phyloP scores from a whole-genome alignment of 1,140 invertebrate species.

The Phortica variegata region DNA sequence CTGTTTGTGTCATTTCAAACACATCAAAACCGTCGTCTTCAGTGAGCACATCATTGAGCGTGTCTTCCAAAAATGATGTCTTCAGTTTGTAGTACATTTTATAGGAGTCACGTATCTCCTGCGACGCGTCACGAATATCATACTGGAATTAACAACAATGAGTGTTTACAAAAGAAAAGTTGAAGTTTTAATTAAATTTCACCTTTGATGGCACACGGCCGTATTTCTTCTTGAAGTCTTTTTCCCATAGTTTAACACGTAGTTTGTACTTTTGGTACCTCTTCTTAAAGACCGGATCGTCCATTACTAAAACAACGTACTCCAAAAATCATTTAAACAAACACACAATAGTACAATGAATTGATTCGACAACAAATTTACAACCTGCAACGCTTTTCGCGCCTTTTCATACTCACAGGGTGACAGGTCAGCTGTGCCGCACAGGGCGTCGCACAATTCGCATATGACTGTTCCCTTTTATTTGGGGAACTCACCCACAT shows the following conservation, averaged over 20 bases:
- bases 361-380: slow-evolving; percentile 7
- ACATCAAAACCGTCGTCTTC: slow-evolving; percentile 56
- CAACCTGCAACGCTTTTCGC: background rate
- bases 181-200: slow-evolving; percentile 20
- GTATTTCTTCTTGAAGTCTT: slow-evolving; percentile 69
- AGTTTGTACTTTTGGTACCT: slow-evolving; percentile 66
- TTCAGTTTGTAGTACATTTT: slow-evolving; percentile 79
- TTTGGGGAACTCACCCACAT: no score
- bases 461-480: no score
- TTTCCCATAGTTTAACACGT: slow-evolving; percentile 77
- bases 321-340: slow-evolving; percentile 23
- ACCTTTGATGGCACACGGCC: slow-evolving; percentile 73
- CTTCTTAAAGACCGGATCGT: slow-evolving; percentile 44
- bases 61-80: slow-evolving; percentile 70
- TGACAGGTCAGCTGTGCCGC: no score
- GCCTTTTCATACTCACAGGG: slow-evolving; percentile 12
- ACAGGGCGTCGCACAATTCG: no score
- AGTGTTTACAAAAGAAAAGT: slow-evolving; percentile 1
- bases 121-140: slow-evolving; percentile 74
- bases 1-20: slow-evolving; percentile 47
- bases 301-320: no score
- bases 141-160: slow-evolving; percentile 58
- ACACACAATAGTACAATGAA: background rate
- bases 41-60: slow-evolving; percentile 61
- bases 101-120: slow-evolving; percentile 72